phyloP scores from a whole-genome alignment of 2,888 invertebrate genomes.

The Globia sparganii region DNA sequence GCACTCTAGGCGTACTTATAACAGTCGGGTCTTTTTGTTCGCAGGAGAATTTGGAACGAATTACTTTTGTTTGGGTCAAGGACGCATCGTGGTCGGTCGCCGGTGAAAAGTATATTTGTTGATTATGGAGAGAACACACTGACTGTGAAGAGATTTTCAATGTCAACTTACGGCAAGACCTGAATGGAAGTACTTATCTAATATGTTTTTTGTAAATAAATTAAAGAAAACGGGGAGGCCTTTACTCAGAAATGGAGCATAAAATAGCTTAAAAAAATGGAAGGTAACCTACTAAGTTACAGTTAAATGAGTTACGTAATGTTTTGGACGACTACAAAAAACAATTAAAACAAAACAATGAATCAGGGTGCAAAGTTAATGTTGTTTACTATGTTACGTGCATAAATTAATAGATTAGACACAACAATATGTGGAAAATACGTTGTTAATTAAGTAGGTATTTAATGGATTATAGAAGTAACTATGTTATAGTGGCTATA shows the following conservation, averaged over 20 bases:
- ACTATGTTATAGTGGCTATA: neutral
- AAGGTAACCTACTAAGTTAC: neutral
- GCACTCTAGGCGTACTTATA: conserved; percentile 27
- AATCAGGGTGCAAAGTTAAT: neutral
- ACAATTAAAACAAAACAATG: conserved; percentile 1
- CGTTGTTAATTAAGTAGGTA: neutral
- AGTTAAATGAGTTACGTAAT: neutral
- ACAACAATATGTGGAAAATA: neutral
- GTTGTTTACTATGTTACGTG: conserved; percentile 2
- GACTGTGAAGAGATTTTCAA: neutral
- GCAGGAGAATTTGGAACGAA: conserved; percentile 11
- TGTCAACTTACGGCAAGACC: neutral
- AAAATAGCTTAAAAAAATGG: neutral
- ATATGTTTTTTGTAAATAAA: neutral
- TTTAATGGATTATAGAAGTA: conserved; percentile 4
- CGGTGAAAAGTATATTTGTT: neutral
- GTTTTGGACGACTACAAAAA: neutral
- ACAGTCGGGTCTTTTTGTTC: conserved; percentile 14
- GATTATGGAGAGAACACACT: neutral
- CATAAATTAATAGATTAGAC: conserved; percentile 6
- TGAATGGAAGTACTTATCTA: neutral
- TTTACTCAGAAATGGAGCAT: neutral
- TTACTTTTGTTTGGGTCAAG: conserved; percentile 57
- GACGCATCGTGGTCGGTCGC: conserved; percentile 14
- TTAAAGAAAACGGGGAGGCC: neutral